Percentiles rank a stretch among this genome's conserved stretches.
Evolutionary conservation across 2,113 vertebrate genomes (phyloP).

Genomic region (Cheilinus undulatus): DNA sequence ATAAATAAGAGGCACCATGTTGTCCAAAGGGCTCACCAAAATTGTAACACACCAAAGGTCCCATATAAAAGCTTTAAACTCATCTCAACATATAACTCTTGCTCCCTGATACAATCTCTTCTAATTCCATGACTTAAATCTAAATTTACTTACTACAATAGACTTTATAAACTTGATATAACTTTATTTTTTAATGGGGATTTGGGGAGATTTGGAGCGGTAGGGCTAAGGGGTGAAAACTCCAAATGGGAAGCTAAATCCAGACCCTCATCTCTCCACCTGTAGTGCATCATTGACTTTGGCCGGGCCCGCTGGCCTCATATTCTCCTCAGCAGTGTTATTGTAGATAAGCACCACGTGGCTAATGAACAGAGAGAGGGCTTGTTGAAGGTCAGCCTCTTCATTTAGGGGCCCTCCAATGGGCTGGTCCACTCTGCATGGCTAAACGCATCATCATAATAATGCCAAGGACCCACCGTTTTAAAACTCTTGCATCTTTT

Average conservation of each 20-base stretch:
- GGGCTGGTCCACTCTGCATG: slow-evolving; percentile 78
- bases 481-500: slow-evolving; percentile 67
- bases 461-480: slow-evolving; percentile 68
- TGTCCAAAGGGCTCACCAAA: too few species aligned
- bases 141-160: slow-evolving; percentile 53
- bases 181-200: slow-evolving; percentile 1
- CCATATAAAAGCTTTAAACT: too few species aligned
- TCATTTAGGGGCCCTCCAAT: slow-evolving; percentile 82
- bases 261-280: slow-evolving; percentile 52
- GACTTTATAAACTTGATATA: slow-evolving; percentile 19
- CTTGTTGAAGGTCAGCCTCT: slow-evolving; percentile 85
- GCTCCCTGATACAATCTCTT: not conserved
- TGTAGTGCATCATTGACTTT: slow-evolving; percentile 70
- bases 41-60: too few species aligned
- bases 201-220: not conserved
- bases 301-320: slow-evolving; percentile 56
- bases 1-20: too few species aligned
- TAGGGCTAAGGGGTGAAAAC: slow-evolving; percentile 24
- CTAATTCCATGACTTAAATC: slow-evolving; percentile 1
- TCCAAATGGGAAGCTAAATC: slow-evolving; percentile 43
- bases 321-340: slow-evolving; percentile 71
- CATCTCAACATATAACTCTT: too few species aligned
- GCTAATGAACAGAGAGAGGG: slow-evolving; percentile 83
- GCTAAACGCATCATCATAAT: slow-evolving; percentile 82
- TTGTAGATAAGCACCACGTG: slow-evolving; percentile 79